A percentile compares a stretch with the other conserved stretches of the same genome.
Conservation (phyloP, 1,140 invertebrate species). For the Druon quercuslanigerum region DNA sequence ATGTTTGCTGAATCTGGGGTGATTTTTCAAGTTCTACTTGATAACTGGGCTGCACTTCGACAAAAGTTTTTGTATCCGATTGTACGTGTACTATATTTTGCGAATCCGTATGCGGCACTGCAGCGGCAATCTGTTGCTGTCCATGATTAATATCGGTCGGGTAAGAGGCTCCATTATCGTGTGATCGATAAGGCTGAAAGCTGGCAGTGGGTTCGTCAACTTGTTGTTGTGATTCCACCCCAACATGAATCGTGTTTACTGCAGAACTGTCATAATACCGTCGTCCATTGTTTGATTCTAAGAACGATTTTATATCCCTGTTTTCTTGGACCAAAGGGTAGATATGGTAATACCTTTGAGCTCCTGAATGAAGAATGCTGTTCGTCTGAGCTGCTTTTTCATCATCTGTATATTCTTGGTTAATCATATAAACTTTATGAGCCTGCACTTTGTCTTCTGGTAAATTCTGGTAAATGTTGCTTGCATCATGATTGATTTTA, state of each 20-base stretch:
- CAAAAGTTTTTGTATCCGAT: not conserved
- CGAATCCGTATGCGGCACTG: constrained; percentile 25
- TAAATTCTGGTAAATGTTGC: constrained; percentile 5
- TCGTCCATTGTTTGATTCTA: constrained; percentile 20
- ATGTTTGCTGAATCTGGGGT: not conserved
- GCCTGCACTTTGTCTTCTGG: not conserved
- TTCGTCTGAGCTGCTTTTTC: constrained; percentile 38
- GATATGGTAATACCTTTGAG: not conserved
- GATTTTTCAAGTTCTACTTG: not conserved
- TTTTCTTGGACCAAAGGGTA: constrained; percentile 16
- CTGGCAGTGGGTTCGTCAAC: not conserved
- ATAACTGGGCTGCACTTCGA: not conserved
- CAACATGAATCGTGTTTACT: not conserved
- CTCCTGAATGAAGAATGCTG: constrained; percentile 36
- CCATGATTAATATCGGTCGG: constrained; percentile 24
- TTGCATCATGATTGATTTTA: constrained; percentile 29
- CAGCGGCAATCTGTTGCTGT: constrained; percentile 42
- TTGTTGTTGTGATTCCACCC: constrained; percentile 1
- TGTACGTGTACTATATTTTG: constrained; percentile 15
- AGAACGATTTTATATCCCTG: constrained; percentile 23
- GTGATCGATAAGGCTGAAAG: constrained; percentile 18
- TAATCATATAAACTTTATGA: constrained; percentile 1
- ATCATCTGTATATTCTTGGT: constrained; percentile 19
- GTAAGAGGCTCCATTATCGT: constrained; percentile 2
- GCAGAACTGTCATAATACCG: constrained; percentile 23